Evolutionary conservation across 2,888 invertebrate genomes (phyloP).

Genomic region (Lysandra bellargus): DNA sequence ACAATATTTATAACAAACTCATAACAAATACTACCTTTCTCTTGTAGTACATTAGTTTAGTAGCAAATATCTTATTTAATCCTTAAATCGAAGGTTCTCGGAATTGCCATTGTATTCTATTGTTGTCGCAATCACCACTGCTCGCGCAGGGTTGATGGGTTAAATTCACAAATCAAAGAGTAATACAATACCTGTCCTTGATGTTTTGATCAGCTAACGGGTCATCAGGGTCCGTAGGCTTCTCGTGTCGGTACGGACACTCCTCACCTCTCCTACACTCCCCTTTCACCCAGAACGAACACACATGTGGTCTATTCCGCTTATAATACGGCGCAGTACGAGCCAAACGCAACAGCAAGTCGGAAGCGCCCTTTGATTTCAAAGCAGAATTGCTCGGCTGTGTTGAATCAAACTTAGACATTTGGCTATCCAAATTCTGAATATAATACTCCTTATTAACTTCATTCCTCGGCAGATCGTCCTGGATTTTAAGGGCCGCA

Average conservation of each 20-base stretch:
- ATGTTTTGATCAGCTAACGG: conserved; percentile 98
- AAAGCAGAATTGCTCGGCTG: conserved; percentile 83
- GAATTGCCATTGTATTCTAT: no score
- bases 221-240: conserved; percentile 98
- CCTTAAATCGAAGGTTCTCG: no score
- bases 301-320: conserved; percentile 96
- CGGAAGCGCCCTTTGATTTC: conserved; percentile 88
- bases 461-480: conserved; percentile 94
- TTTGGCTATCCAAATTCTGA: conserved; percentile 92
- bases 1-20: no score
- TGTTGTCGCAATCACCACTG: no score
- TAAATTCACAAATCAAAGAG: neutral
- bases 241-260: conserved; percentile 97
- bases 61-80: neutral
- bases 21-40: no score
- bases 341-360: conserved; percentile 92
- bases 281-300: conserved; percentile 99
- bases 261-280: conserved; percentile 98
- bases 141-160: no score
- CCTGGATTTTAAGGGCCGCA: conserved; percentile 93
- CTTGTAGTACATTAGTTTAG: neutral
- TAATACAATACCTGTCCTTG: conserved; percentile 84
- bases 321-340: conserved; percentile 97
- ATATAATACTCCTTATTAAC: conserved; percentile 97
- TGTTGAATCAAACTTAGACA: conserved; percentile 73